Evolutionary conservation across 2,113 vertebrate species (phyloP).

Genomic region (Dipodomys ordii): DNA sequence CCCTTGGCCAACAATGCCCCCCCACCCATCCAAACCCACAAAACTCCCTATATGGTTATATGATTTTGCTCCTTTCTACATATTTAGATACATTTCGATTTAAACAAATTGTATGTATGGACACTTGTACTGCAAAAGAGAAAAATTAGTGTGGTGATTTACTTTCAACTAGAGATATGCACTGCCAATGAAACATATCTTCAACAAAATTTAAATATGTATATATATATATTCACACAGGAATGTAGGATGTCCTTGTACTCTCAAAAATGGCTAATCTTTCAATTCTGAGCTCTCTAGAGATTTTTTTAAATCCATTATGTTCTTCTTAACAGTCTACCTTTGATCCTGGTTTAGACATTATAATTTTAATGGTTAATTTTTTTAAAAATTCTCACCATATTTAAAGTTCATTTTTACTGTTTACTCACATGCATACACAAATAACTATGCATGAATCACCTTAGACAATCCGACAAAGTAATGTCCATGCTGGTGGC

Average conservation of each 20-base stretch:
- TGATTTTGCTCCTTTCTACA: conserved; percentile 26
- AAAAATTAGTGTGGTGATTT: not conserved
- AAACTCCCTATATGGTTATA: not conserved
- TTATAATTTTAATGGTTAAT: not conserved
- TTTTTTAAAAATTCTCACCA: not conserved
- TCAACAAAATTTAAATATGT: not conserved
- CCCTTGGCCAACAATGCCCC: no score
- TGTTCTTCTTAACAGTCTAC: not conserved
- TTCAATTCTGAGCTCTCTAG: not conserved
- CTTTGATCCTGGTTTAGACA: not conserved
- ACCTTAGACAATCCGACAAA: not conserved
- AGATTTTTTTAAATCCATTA: not conserved
- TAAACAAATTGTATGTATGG: conserved; percentile 7
- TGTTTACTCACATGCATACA: not conserved
- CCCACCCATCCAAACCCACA: no score
- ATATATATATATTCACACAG: not conserved
- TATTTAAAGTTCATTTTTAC: not conserved
- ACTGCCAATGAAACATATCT: not conserved
- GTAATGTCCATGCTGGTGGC: rapidly evolving
- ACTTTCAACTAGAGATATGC: conserved; percentile 13
- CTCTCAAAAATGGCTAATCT: not conserved
- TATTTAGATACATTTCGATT: conserved; percentile 28
- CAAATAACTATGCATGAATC: not conserved
- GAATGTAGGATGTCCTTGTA: not conserved
- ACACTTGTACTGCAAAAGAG: conserved; percentile 11